These are phyloP conservation scores for Saturnia pavonia DNA, from an alignment of 2,888 invertebrate genomes.

Conservation along the genomic window DNA sequence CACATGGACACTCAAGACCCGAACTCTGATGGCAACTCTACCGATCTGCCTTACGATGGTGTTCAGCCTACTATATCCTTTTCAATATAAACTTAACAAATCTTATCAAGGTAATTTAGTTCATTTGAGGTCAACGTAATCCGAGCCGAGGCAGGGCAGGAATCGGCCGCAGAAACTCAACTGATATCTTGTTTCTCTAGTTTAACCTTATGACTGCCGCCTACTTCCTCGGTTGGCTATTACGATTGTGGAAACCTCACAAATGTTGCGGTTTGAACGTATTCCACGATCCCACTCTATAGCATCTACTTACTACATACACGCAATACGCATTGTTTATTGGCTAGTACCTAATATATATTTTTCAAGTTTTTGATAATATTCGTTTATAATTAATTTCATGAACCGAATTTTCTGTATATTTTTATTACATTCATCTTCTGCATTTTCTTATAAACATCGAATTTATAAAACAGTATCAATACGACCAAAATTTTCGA, in stretches of 20 bases:
- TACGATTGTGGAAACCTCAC: slow-evolving; percentile 77
- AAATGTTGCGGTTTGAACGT: slow-evolving; percentile 76
- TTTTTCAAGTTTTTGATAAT: not conserved
- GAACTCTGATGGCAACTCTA: slow-evolving; percentile 95
- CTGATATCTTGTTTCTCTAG: slow-evolving; percentile 80
- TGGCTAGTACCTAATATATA: not conserved
- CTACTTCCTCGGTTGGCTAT: slow-evolving; percentile 72
- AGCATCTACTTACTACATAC: slow-evolving; percentile 20
- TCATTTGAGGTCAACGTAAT: slow-evolving; percentile 42
- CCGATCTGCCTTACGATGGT: slow-evolving; percentile 90
- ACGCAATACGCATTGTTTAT: not conserved
- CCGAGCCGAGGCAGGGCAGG: slow-evolving; percentile 42
- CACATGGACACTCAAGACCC: slow-evolving; percentile 93
- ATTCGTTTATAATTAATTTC: not conserved
- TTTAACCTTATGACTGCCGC: slow-evolving; percentile 79
- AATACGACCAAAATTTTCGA: not conserved
- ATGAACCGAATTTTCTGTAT: not conserved
- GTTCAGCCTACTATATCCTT: slow-evolving; percentile 15
- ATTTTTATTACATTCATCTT: not conserved
- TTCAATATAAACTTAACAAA: slow-evolving; percentile 31
- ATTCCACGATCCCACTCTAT: slow-evolving; percentile 44
- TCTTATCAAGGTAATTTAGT: slow-evolving; percentile 26
- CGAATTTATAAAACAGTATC: not conserved
- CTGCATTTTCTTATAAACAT: not conserved
- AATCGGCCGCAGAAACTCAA: slow-evolving; percentile 52